Base-by-base conservation (phyloP, 2,113 vertebrate genomes). In the Gymnocephalus cernua region DNA sequence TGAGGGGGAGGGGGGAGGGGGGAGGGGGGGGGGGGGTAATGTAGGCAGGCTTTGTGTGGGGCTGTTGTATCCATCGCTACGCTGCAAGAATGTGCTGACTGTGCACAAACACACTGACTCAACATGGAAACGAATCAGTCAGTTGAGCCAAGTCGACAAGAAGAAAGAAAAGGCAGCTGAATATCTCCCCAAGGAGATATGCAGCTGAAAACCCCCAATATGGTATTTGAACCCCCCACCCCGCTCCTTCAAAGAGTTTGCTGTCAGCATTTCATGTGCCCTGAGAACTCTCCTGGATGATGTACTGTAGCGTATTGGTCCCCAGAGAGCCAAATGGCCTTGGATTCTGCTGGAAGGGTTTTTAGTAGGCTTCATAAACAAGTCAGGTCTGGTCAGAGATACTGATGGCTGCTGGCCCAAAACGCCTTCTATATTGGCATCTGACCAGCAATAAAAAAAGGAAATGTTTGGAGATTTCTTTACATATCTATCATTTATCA, bases 21-120 rank as follows among this genome's bases (percentile, higher is more conserved):
- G 56, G 45, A 9, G 27, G 44, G 56, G 45, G 13, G 29, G 50
- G 56, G 71, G 67, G 47, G 12, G 38, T 67, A 54, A 53, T 64
- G 62, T 69, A 53, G 65, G 79, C 53, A 64, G 78, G 23, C 29
- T 87, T 32, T 86, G 68, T 64, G 71, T 56, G 47, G 85, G 71
- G 83, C 78, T 72, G 87, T 87, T 72, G 87, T 87, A 90, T 80
- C 88, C 88, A 85, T 87, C 62, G 62, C 80, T 62, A 72, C 78
- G 58, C 84, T 84, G 74, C 74, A 91, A 54, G 90, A 93, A 93
- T 92, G 91, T 90, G 92, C 92, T 91, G 92, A 93, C 84, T 91
- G 72, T 85, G 86, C 85, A 85, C 88, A 89, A 91, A 92, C 87
- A 86, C 71, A 79, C 77, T 93, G 92, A 93, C 92, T 93, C 88